These are phyloP conservation scores for Eudemis profundana DNA, from an alignment of 2,888 invertebrate genomes.

Conservation along the genomic window DNA sequence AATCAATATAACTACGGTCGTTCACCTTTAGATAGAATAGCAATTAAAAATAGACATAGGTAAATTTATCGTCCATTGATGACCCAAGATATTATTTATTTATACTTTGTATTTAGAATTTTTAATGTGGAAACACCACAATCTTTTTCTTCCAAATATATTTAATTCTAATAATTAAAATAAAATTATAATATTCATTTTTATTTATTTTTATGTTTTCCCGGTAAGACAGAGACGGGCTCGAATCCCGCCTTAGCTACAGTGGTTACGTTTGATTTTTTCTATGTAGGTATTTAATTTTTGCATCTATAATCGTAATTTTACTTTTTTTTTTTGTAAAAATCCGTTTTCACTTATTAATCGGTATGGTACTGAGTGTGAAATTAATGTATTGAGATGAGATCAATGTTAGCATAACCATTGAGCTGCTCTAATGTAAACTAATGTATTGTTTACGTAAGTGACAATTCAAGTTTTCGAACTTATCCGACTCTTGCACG, in stretches of 20 bases:
- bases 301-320: too few relatives aligned
- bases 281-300: too few relatives aligned
- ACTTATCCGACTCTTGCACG: background rate
- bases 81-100: background rate
- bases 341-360: background rate
- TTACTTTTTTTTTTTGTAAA: too few relatives aligned
- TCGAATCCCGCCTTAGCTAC: too few relatives aligned
- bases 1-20: conserved; percentile 27
- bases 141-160: too few relatives aligned
- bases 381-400: background rate
- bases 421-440: background rate
- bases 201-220: too few relatives aligned
- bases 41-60: conserved; percentile 4
- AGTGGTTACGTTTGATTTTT: too few relatives aligned
- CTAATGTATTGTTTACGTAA: background rate
- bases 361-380: background rate
- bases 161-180: too few relatives aligned
- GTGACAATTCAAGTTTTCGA: background rate
- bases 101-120: background rate
- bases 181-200: too few relatives aligned
- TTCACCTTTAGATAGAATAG: conserved; percentile 22
- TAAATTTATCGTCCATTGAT: background rate
- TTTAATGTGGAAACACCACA: too few relatives aligned
- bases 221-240: too few relatives aligned
- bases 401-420: background rate